These are phyloP conservation scores for Amphipyra tragopoginis DNA, from an alignment of 2,888 invertebrate species.

Conservation along the genomic window DNA sequence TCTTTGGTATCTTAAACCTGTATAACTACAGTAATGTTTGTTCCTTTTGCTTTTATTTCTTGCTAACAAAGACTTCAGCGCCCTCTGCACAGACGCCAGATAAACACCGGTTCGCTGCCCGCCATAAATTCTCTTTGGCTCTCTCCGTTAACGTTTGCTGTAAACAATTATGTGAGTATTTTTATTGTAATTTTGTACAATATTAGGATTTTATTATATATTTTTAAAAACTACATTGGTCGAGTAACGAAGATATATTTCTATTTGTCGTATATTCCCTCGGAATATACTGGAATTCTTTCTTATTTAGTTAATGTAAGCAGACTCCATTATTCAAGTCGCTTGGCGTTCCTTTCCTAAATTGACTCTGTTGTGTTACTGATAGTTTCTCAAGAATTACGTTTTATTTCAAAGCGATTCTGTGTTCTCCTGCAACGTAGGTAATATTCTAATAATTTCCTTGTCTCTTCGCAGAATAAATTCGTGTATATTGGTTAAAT, in stretches of 20 bases:
- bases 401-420: neutral
- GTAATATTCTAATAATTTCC: conserved; percentile 1
- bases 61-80: conserved; percentile 64
- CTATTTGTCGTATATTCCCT: neutral
- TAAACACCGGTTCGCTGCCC: conserved; percentile 73
- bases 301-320: conserved; percentile 65
- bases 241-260: neutral
- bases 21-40: neutral
- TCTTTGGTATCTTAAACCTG: neutral
- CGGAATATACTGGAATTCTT: conserved; percentile 13
- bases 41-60: conserved; percentile 40
- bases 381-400: conserved; percentile 18
- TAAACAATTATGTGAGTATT: conserved; percentile 86
- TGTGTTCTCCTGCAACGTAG: neutral
- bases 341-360: conserved; percentile 68
- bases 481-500: conserved; percentile 12
- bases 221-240: conserved; percentile 3
- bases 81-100: conserved; percentile 88
- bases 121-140: conserved; percentile 83
- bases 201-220: conserved; percentile 1
- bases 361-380: conserved; percentile 34
- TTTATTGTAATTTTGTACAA: conserved; percentile 54
- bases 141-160: conserved; percentile 78
- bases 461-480: neutral
- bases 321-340: conserved; percentile 80